Base-by-base conservation (phyloP, 2,113 vertebrate genomes). In the Limanda limanda region DNA sequence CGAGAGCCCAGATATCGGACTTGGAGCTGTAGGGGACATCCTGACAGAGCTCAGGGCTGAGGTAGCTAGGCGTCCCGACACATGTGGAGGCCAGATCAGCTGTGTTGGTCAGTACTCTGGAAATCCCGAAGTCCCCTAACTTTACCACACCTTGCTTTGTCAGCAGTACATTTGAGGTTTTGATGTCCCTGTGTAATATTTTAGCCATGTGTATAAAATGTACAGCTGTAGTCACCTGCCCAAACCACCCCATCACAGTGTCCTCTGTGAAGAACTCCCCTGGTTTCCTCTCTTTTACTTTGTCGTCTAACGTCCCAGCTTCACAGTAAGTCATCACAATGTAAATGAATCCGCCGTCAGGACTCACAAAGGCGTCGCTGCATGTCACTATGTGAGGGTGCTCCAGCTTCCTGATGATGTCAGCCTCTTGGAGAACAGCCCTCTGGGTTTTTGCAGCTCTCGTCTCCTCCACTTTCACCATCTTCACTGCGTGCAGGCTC, bases 81-180 rank as follows among this genome's bases (percentile, higher is more conserved):
- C 93, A 95, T 0, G 95, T 95, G 64, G 90, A 92, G n/a, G 95
- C 95, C 93, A 96, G 88, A 64, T 96, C 95, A 3, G 79, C 35
- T 0, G 95, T 96, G 83, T 82, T 82, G 4, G 65, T 92, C 94
- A 96, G 92, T 40, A 94, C 79, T 84, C 88, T 95, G 21, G 95
- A 95, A 71, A 96, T 95, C 35, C 95, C 95, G 83, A 96, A 95
- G 87, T 96, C 95, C 3, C 95, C 95, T 15, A 96, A 82, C 62
- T 95, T 95, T n/a, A 96, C 89, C 65, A 92, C 42, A 1, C 91
- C 91, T 60, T 76, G 85, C 68, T 93, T 95, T 9, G 94, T 95
- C 10, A 96, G 87, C 58, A 96, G 92, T 2, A 95, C 91, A 61
- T 96, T 96, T 15, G 94, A 95, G 5, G 95, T 90, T 69, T 96